Conservation (phyloP, 2,797 vertebrate genomes). For the Ctenopoma multispine region DNA sequence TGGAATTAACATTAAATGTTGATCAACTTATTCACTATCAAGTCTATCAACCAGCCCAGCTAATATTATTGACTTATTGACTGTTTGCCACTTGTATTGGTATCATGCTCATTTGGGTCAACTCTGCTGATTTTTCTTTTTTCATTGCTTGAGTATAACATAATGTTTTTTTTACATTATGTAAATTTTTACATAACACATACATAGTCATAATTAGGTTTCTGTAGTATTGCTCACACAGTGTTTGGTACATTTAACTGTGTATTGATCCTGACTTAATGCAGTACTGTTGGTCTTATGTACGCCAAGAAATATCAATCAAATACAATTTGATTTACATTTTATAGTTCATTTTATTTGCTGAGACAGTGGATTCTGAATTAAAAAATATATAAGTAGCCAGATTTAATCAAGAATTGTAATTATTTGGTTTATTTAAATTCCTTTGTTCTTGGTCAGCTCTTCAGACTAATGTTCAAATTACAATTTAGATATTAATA, state of each 20-base stretch:
- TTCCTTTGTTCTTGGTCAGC: background rate
- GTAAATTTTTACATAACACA: no score
- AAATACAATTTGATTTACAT: background rate
- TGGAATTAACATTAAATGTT: slow-evolving; percentile 22
- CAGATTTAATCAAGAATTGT: background rate
- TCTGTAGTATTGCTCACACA: no score
- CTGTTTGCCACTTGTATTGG: slow-evolving; percentile 4
- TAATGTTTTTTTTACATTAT: no score
- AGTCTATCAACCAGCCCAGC: background rate
- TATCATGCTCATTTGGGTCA: slow-evolving; percentile 17
- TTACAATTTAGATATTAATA: no score
- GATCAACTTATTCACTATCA: slow-evolving; percentile 3
- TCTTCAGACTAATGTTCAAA: no score
- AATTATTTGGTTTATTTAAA: background rate
- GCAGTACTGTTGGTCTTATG: no score
- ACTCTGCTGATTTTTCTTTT: slow-evolving; percentile 2
- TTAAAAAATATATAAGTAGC: background rate
- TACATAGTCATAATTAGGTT: no score
- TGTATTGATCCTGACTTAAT: no score
- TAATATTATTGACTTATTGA: slow-evolving; percentile 16
- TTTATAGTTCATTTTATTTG: background rate
- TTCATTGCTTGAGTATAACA: background rate
- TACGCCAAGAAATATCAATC: no score
- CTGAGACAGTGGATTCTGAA: background rate
- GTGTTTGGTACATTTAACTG: no score